Base-by-base conservation (phyloP, 2,888 invertebrate species). In the Digitonthophagus gazella region DNA sequence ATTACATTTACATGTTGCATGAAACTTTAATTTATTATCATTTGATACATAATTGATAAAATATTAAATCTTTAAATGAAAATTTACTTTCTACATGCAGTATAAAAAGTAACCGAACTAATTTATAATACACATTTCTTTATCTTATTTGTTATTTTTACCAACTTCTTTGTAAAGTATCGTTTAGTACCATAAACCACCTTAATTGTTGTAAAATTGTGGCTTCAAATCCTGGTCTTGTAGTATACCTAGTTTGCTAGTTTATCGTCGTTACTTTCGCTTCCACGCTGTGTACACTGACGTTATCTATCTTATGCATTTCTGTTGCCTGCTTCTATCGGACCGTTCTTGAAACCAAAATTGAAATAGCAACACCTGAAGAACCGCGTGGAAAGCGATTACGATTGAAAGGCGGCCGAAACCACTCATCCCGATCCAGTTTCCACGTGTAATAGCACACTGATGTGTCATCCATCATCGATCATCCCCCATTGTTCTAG, bases 371-470 rank as follows among this genome's bases (percentile, higher is more conserved):
- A 86, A 86, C 86, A 84, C 78, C 84, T 88, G 78, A 88, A 87
- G 85, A 86, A 85, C 75, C 85, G 83, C 81, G 88, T 88, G 77
- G 88, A 88, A 70, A 84, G 83, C 75, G 88, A 88, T 83, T 88
- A 88, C 78, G 84, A 87, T 84, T 88, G 86, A 74, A 65, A 71
- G 70, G 82, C 82, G 67, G 66, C 66, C 58, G 66, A 70, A 64
- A 67, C 19, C 58, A 64, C 20, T 15, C 58, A 44, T 69, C 67
- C 44, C 20, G 28, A 44, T 57, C n/a, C n/a, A n/a, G n/a, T n/a
- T 71, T 65, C 66, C 71, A 71, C 76, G 80, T 80, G 81, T 81
- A 80, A 81, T 81, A 80, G 78, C 81, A 79, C 78, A 79, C 80
- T 80, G 80, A 80, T 80, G 73, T n/a, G n/a, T 69, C 70, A 67